Conservation (phyloP, 2,797 vertebrate genomes). For the Fundulus diaphanus region DNA sequence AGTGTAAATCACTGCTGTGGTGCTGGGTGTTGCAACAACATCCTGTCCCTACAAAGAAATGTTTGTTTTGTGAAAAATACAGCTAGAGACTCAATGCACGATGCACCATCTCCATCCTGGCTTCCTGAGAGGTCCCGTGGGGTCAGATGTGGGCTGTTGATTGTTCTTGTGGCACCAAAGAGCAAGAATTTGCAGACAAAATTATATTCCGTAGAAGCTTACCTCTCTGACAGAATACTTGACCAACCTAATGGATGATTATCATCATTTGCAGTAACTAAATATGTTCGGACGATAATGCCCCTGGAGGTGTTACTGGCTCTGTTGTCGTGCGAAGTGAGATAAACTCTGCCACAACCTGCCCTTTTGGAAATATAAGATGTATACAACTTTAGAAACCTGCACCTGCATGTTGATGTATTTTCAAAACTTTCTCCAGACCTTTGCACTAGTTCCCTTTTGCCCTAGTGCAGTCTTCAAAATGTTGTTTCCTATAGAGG, state of each 20-base stretch:
- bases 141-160: constrained; percentile 57
- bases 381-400: constrained; percentile 32
- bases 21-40: constrained; percentile 72
- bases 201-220: constrained; percentile 27
- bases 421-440: constrained; percentile 22
- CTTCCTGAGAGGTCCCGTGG: constrained; percentile 59
- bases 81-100: constrained; percentile 38
- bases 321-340: constrained; percentile 54
- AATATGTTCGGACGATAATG: constrained; percentile 53
- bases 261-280: constrained; percentile 62
- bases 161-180: constrained; percentile 31
- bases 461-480: constrained; percentile 21
- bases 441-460: constrained; percentile 44
- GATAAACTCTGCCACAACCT: constrained; percentile 25
- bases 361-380: constrained; percentile 34
- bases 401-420: constrained; percentile 21
- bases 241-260: constrained; percentile 60
- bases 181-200: not conserved
- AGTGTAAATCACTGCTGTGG: constrained; percentile 59
- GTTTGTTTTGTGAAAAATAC: constrained; percentile 65
- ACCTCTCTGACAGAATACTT: constrained; percentile 50
- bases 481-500: constrained; percentile 18
- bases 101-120: constrained; percentile 42
- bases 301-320: constrained; percentile 64
- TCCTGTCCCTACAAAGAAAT: constrained; percentile 67